These are phyloP conservation scores for Malurus leucopterus DNA, from an alignment of 2,797 vertebrate species.

Conservation along the genomic window DNA sequence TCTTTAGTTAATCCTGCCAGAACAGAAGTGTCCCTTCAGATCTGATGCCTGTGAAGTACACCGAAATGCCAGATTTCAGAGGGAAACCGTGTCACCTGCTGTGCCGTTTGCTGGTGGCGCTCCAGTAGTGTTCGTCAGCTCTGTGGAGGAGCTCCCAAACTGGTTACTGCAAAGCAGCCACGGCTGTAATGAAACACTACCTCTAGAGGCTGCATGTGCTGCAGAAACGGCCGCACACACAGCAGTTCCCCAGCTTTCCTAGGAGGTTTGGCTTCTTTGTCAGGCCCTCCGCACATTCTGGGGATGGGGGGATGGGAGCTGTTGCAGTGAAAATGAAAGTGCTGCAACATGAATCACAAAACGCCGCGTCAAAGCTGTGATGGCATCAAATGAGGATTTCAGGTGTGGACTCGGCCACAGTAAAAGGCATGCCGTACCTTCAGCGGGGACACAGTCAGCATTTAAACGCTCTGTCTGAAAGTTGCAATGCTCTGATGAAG, in stretches of 20 bases:
- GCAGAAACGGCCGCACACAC: not conserved
- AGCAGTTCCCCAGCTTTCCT: not conserved
- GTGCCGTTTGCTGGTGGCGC: not conserved
- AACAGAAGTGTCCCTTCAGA: not conserved
- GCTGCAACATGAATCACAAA: not conserved
- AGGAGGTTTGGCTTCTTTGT: not conserved
- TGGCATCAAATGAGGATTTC: not conserved
- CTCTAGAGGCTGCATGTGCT: slow-evolving; percentile 24
- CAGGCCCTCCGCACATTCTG: not conserved
- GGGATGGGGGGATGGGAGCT: not conserved
- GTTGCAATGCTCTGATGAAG: fast-evolving
- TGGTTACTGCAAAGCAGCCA: not conserved
- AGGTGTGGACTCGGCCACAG: not conserved
- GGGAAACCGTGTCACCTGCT: not conserved
- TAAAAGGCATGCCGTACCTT: too few species aligned
- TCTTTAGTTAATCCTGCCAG: not conserved
- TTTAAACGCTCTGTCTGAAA: not conserved
- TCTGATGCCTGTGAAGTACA: not conserved
- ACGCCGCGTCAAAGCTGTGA: fast-evolving
- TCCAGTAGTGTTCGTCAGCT: not conserved
- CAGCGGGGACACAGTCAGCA: fast-evolving
- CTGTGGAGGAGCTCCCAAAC: not conserved
- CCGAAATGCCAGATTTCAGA: not conserved
- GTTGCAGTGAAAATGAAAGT: not conserved
- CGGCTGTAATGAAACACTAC: not conserved